These are phyloP conservation scores for Athalia cordata DNA, from an alignment of 2,888 invertebrate species.

Conservation along the genomic window DNA sequence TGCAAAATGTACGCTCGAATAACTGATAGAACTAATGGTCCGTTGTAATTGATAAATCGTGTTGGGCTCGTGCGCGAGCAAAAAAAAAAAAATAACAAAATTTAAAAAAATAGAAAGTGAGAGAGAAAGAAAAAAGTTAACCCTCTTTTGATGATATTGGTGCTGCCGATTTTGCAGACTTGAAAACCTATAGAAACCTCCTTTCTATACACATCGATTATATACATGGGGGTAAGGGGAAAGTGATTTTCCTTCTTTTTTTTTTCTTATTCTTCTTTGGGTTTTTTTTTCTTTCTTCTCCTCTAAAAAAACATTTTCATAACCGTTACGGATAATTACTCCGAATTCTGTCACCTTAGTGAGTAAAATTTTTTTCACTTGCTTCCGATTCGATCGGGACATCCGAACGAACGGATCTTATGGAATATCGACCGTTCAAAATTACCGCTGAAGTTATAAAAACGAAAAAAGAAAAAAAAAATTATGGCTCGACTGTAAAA, in stretches of 20 bases:
- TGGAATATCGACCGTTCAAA: no score
- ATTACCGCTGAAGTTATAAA: no score
- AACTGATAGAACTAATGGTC: slow-evolving; percentile 45
- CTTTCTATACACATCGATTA: slow-evolving; percentile 2
- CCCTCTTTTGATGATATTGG: slow-evolving; percentile 14
- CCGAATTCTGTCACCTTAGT: not conserved
- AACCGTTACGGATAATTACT: slow-evolving; percentile 25
- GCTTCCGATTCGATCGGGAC: no score
- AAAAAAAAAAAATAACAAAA: slow-evolving; percentile 10
- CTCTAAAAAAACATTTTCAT: not conserved
- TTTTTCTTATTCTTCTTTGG: not conserved
- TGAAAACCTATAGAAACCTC: not conserved
- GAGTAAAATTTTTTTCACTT: not conserved
- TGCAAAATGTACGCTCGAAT: slow-evolving; percentile 37
- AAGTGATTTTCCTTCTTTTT: slow-evolving; percentile 9
- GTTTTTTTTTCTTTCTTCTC: not conserved
- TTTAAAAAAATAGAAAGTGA: not conserved
- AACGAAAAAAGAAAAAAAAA: no score
- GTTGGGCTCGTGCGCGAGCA: slow-evolving; percentile 35
- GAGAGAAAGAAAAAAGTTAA: slow-evolving; percentile 29
- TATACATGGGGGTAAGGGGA: slow-evolving; percentile 21
- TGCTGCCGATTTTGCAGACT: slow-evolving; percentile 1
- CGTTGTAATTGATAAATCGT: slow-evolving; percentile 45
- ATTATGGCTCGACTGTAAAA: no score
- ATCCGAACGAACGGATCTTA: no score